phyloP scores from a whole-genome alignment of 2,888 invertebrate genomes.

The Nowickia ferox region DNA sequence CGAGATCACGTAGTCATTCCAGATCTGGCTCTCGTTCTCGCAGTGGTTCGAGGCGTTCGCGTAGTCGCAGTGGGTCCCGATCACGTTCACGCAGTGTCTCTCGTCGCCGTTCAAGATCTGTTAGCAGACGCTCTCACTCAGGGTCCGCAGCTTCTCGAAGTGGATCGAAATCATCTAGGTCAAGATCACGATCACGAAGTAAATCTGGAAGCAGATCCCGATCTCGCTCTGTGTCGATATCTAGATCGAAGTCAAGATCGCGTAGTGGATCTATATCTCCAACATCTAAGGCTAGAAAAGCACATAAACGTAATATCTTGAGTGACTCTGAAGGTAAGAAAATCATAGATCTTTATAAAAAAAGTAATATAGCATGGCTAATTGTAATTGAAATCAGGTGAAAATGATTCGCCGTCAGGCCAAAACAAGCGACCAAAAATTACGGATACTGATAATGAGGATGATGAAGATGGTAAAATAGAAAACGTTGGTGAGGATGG shows the following conservation, averaged over 20 bases:
- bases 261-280: constrained; percentile 68
- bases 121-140: constrained; percentile 43
- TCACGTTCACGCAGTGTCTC: constrained; percentile 75
- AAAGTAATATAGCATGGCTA: not conserved
- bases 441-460: constrained; percentile 86
- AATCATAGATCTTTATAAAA: not conserved
- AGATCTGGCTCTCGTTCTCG: constrained; percentile 71
- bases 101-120: constrained; percentile 68
- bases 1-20: constrained; percentile 69
- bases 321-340: constrained; percentile 86
- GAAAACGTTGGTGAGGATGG: constrained; percentile 66
- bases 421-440: constrained; percentile 84
- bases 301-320: constrained; percentile 81
- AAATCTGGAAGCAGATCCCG: constrained; percentile 75
- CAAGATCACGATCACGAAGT: constrained; percentile 74
- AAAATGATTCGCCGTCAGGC: constrained; percentile 74
- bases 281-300: constrained; percentile 70
- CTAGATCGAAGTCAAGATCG: constrained; percentile 59
- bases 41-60: constrained; percentile 74
- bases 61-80: constrained; percentile 73
- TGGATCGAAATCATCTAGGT: constrained; percentile 72
- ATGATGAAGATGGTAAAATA: constrained; percentile 78
- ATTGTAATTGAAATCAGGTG: constrained; percentile 52
- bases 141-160: constrained; percentile 73
- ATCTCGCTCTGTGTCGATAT: constrained; percentile 69